Evolutionary conservation across 2,888 invertebrate species (phyloP), one percentile per base, ranked within the genome.

Genomic region (Oconnorella tubifera): DNA sequence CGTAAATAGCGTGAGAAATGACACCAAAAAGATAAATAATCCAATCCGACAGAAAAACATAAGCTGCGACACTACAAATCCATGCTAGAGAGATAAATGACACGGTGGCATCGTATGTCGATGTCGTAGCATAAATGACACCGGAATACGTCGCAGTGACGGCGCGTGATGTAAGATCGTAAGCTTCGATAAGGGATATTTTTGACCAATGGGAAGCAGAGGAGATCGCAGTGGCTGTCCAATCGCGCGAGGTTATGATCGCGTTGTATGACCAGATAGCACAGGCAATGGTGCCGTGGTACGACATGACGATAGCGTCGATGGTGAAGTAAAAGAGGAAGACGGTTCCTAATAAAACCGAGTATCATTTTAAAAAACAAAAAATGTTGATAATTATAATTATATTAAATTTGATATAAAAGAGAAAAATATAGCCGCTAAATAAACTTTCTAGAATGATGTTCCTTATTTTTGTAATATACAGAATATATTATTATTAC

Each of bases 1-100:
- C 40, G 31, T 70, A 66, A 1, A 70, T 58, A 27, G 49, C 59
- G 27, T 58, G 33, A 2, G 58, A 58, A n/a, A 56, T 29, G 6
- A 56, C 40, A 23, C 25, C 33, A 23, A 48, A 56, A 29, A 66
- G 32, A 49, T 31, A 55, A 2, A n/a, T 31, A 27, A 33, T 57
- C 62, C 62, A 63, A 6, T 25, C 29, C 49, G 64, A 63, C 23
- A 49, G 19, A 50, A 57, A 65, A 25, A 4, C 23, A 32, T 51
- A 27, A 1, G 64, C 23, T 14, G 51, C 59, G 14, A n/a, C 28
- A 4, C 28, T 51, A 25, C 50, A 63, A 23, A 65, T 6, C 10
- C 23, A 6, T 1, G 33, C 32, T n/a, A 55, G 29, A 28, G 59
- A 23, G 32, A 33, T 23, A 28, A 27, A 31, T 1, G 53, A 40